These are phyloP conservation scores for Tenthredo amoena DNA, from an alignment of 2,888 invertebrate genomes.

Conservation along the genomic window DNA sequence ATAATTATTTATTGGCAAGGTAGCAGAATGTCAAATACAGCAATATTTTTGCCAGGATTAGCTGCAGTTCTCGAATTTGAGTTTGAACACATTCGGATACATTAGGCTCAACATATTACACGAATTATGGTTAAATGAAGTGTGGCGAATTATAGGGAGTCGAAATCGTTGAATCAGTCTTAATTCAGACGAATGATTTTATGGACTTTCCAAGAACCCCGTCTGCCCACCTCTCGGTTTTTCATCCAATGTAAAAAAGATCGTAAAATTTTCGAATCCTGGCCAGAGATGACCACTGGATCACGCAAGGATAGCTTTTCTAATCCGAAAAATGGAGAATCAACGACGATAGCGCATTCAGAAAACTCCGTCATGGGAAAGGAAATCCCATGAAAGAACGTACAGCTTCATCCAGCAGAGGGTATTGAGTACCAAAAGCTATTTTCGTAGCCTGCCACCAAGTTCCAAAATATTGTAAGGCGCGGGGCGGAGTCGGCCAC, in stretches of 20 bases:
- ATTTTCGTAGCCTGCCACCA: conserved; percentile 59
- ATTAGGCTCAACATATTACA: background rate
- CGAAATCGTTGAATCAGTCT: conserved; percentile 40
- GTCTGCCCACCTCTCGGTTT: conserved; percentile 19
- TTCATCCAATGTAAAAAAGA: conserved; percentile 15
- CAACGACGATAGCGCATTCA: conserved; percentile 49
- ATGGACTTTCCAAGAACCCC: conserved; percentile 45
- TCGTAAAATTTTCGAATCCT: conserved; percentile 44
- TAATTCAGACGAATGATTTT: conserved; percentile 53
- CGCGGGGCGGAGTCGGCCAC: conserved; percentile 53
- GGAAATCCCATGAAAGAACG: conserved; percentile 44
- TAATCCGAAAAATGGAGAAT: conserved; percentile 40
- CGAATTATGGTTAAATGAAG: conserved; percentile 41
- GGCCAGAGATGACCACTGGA: conserved; percentile 42
- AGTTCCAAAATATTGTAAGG: conserved; percentile 62
- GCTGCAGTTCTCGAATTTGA: background rate
- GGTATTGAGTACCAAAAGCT: conserved; percentile 52
- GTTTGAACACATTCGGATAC: background rate
- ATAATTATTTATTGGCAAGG: background rate
- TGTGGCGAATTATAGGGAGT: conserved; percentile 25
- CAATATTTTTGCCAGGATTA: background rate
- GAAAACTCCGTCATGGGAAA: conserved; percentile 50
- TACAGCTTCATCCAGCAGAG: conserved; percentile 47
- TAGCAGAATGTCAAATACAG: background rate
- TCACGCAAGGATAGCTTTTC: background rate